A percentile compares a stretch with the other conserved stretches of the same genome.
These are phyloP conservation scores for Metellina segmentata DNA, from an alignment of 2,888 invertebrate species.

Conservation along the genomic window DNA sequence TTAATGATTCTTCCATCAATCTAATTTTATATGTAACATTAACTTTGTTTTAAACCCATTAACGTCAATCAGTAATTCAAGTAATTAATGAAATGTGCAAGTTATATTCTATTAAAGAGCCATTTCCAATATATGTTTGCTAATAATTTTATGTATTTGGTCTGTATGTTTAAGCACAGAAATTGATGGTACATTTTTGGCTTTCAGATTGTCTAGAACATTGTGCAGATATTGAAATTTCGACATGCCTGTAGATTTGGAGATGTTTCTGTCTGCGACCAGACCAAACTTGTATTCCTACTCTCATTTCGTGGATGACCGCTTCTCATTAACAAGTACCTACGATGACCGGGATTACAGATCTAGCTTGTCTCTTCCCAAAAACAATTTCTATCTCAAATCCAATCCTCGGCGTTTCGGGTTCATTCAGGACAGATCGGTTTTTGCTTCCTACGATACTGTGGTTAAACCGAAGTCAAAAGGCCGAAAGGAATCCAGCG, in stretches of 20 bases:
- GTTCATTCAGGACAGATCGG: constrained; percentile 12
- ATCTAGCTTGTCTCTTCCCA: background rate
- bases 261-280: constrained; percentile 56
- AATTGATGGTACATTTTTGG: background rate
- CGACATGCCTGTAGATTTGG: constrained; percentile 68
- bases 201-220: constrained; percentile 36
- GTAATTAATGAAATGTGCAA: too few relatives aligned
- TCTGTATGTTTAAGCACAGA: too few relatives aligned
- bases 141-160: too few relatives aligned
- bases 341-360: constrained; percentile 6
- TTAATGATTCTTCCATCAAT: too few relatives aligned
- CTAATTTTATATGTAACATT: too few relatives aligned
- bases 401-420: constrained; percentile 7
- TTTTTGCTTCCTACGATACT: background rate
- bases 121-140: too few relatives aligned
- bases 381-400: constrained; percentile 11
- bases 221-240: background rate
- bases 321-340: constrained; percentile 12
- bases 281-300: constrained; percentile 14
- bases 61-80: too few relatives aligned
- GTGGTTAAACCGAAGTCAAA: background rate
- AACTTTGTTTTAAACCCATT: too few relatives aligned
- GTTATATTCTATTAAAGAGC: too few relatives aligned
- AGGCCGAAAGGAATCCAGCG: background rate
- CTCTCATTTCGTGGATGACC: constrained; percentile 32